Evolutionary conservation across 2,113 vertebrate species (phyloP).

Genomic region (Labrus mixtus): DNA sequence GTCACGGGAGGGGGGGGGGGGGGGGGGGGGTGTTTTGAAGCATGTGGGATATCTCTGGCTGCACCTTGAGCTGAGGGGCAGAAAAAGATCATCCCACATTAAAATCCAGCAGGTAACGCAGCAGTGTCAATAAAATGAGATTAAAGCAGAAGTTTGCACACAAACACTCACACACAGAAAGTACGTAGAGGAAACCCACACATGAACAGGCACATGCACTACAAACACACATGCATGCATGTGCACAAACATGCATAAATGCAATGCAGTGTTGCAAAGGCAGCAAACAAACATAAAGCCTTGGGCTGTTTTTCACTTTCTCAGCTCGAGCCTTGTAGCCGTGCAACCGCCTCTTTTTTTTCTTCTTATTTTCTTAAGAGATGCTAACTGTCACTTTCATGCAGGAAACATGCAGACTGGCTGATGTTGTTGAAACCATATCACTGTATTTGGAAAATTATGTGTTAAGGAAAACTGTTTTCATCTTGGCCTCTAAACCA

Average conservation of each 20-base stretch:
- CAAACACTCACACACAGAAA: constrained; percentile 9
- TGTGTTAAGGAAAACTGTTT: constrained; percentile 7
- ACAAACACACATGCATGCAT: constrained; percentile 2
- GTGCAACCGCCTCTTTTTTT: not conserved
- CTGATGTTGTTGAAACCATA: constrained; percentile 2
- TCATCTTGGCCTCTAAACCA: not conserved
- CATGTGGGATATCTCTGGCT: constrained; percentile 61
- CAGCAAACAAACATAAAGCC: constrained; percentile 45
- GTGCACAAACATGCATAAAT: constrained; percentile 1
- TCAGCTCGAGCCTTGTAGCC: constrained; percentile 20
- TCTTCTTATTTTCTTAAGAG: constrained; percentile 18
- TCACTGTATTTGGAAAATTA: not conserved
- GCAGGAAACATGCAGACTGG: constrained; percentile 16
- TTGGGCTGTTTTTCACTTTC: constrained; percentile 47
- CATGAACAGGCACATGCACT: constrained; percentile 10
- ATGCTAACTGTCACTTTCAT: constrained; percentile 17
- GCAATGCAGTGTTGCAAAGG: constrained; percentile 33
- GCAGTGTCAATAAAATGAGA: constrained; percentile 51
- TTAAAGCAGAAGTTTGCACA: constrained; percentile 52
- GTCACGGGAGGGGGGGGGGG: constrained; percentile 26
- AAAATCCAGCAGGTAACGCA: constrained; percentile 56
- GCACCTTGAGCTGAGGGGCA: constrained; percentile 72
- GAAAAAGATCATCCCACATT: constrained; percentile 69
- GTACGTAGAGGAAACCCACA: constrained; percentile 25
- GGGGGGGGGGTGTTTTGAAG: constrained; percentile 21